phyloP scores from a whole-genome alignment of 2,888 invertebrate species.

The Cabera pusaria region DNA sequence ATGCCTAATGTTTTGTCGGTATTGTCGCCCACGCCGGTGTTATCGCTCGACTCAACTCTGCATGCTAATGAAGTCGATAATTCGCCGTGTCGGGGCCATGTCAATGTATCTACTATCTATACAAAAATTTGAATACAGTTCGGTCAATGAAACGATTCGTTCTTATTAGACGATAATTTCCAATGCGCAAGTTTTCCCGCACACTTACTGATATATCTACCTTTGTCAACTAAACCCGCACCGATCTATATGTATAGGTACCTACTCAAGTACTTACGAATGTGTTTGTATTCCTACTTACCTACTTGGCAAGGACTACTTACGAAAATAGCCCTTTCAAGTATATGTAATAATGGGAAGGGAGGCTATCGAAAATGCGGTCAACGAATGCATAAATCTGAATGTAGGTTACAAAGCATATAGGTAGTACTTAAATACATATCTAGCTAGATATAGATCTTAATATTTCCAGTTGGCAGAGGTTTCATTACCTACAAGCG shows the following conservation, averaged over 20 bases:
- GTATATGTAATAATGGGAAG: constrained; percentile 10
- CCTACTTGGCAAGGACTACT: background rate
- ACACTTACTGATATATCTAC: too few species aligned
- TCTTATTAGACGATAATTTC: too few species aligned
- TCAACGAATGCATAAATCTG: constrained; percentile 16
- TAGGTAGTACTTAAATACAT: background rate
- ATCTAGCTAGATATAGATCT: background rate
- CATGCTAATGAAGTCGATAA: constrained; percentile 71
- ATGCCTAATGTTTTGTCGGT: constrained; percentile 29
- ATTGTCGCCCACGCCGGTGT: constrained; percentile 58
- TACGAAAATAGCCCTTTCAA: constrained; percentile 5
- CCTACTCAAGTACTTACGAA: background rate
- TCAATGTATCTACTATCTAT: constrained; percentile 31
- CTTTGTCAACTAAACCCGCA: background rate
- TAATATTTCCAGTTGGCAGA: constrained; percentile 1
- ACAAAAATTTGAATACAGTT: too few species aligned
- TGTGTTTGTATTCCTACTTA: background rate
- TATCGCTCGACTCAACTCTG: constrained; percentile 62
- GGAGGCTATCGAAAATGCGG: constrained; percentile 14
- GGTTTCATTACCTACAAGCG: background rate
- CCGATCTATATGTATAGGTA: background rate
- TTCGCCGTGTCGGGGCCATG: constrained; percentile 31
- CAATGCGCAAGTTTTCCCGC: too few species aligned
- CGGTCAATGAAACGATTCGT: too few species aligned
- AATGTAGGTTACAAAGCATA: constrained; percentile 12